Conservation (phyloP, 2,888 invertebrate genomes). For the Oxystoma pomonae region DNA sequence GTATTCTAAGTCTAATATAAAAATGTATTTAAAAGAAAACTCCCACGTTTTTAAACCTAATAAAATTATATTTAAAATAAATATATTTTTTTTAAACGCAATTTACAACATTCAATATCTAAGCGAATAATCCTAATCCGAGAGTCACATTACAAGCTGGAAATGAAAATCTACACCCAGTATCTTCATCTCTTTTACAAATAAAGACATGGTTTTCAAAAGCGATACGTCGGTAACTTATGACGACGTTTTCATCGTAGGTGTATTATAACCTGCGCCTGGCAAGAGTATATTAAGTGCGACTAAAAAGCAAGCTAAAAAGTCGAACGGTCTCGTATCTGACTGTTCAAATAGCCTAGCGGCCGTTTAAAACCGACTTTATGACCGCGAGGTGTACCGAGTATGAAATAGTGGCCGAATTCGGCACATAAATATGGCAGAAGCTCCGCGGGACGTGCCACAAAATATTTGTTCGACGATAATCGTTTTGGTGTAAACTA, state of each 20-base stretch:
- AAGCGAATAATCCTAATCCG: not conserved
- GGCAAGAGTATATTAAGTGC: not conserved
- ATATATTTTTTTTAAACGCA: no score
- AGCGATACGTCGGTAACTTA: not conserved
- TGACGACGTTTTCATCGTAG: not conserved
- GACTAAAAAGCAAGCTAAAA: not conserved
- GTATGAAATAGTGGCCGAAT: not conserved
- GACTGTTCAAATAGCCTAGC: not conserved
- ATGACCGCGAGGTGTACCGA: not conserved
- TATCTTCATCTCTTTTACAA: not conserved
- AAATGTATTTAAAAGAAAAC: no score
- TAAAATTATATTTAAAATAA: no score
- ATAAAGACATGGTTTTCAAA: not conserved
- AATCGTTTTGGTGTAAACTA: not conserved
- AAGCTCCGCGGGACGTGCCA: slow-evolving; percentile 2
- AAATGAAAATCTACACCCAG: not conserved
- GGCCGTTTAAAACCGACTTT: not conserved
- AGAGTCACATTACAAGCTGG: not conserved
- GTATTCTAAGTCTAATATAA: no score
- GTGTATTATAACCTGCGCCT: not conserved
- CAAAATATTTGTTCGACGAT: slow-evolving; percentile 7
- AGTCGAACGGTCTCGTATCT: not conserved
- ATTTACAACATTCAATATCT: no score
- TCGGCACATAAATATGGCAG: not conserved
- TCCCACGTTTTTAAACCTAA: no score